Base-by-base conservation (phyloP, 2,797 vertebrate species). In the Neosilurus mollespiculum region DNA sequence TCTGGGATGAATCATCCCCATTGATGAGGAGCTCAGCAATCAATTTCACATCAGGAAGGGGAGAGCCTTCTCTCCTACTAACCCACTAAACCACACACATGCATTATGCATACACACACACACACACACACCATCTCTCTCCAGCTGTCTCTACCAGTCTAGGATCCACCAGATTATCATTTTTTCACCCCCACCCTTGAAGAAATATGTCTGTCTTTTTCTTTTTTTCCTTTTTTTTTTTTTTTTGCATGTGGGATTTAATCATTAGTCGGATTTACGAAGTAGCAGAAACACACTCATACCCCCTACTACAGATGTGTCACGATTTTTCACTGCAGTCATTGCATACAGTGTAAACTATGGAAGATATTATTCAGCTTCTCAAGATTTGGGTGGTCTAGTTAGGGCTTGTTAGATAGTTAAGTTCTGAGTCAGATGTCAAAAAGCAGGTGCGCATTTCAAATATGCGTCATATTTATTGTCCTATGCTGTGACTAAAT, bases 1-100 rank as follows among this genome's bases (percentile, higher is more conserved):
- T 88, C 89, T 93, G 85, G 85, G 88, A 94, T 95, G 93, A 93
- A 90, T 94, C 91, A 92, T 91, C 87, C 87, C 88, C 93, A 93
- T 92, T 94, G 91, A 95, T 93, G 91, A 92, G 90, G 89, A 93
- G 89, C 91, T 91, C 93, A 93, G 92, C 89, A 90, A 93, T 93
- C 92, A 87, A 91, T 92, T 93, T 91, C 87, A 88, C 91, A 89
- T 90, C 85, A 85, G 90, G 88, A 81, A 77, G 87, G 85, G 88
- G 89, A 85, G 72, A 30, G 30, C 30, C 86, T 84, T 89, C 90
- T 77, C 85, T 87, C 75, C 49, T 34, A 69, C 24, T 26, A 65
- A 65, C 62, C 58, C 83, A 65, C 88, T 88, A 83, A 87, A 88
- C 30, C 53, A 80, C 81, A 84, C 30, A 30, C 30, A 30, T 30